Conservation (phyloP, 2,113 vertebrate species). For the Microcebus murinus region DNA sequence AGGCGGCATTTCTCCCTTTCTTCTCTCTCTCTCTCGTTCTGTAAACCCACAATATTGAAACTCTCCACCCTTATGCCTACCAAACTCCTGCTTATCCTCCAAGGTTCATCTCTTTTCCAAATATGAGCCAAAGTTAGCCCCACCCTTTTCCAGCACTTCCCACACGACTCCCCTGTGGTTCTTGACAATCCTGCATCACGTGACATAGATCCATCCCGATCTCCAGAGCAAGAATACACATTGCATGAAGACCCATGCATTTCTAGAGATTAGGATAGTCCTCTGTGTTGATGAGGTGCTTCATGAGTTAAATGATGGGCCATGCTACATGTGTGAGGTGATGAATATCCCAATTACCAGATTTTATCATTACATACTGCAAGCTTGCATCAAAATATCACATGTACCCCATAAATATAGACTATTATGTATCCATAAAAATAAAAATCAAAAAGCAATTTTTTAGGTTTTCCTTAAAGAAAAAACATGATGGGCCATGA, state of each 20-base stretch:
- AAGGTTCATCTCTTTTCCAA: neutral
- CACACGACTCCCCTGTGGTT: neutral
- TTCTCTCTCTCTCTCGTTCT: neutral
- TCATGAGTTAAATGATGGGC: neutral
- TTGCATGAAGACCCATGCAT: neutral
- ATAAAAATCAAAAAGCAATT: neutral
- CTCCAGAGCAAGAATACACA: neutral
- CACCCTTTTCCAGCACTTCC: accelerated
- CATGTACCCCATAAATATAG: neutral
- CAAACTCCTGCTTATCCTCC: neutral
- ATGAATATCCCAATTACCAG: neutral
- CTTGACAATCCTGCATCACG: no score
- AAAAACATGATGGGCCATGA: neutral
- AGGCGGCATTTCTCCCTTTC: neutral
- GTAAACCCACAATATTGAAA: neutral
- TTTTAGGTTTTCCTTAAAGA: neutral
- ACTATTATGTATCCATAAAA: neutral
- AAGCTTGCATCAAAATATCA: neutral
- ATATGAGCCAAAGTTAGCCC: neutral
- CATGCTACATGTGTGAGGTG: neutral
- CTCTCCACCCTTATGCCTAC: no score
- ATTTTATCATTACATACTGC: neutral
- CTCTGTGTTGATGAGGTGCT: neutral
- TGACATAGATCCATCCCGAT: accelerated
- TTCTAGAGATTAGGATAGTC: neutral